Evolutionary conservation across 2,888 invertebrate species (phyloP), one percentile per base, ranked within the genome.

Genomic region (Tipula confusa): DNA sequence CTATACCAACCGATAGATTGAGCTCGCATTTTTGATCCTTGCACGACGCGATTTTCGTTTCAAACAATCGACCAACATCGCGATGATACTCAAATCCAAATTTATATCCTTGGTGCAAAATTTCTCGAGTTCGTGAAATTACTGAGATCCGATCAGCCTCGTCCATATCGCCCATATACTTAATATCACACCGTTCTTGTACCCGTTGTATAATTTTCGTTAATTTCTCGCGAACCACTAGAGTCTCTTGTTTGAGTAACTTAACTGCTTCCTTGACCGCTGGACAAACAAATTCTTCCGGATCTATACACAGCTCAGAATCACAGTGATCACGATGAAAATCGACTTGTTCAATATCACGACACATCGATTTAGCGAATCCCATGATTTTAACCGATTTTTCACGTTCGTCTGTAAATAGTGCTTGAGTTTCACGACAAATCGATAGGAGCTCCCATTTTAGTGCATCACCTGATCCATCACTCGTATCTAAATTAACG

Each of bases 21-120:
- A 87, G 88, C 38, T 89, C 88, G 84, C 88, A 89, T 1, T 87
- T 86, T 6, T 87, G 86, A 80, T 86, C 91, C 87, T 86, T 88
- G 9, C 88, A 88, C 9, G 86, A 86, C 87, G 89, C 88, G 4
- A 91, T 91, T 24, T 88, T 88, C 83, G 88, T 89, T 85, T 89
- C 89, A 84, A 92, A 91, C 82, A 92, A 87, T 0, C 92, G 89
- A 13, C 90, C 90, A 3, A 92, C 89, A 85, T 92, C 92, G 85
- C 91, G 91, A 86, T 92, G 91, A 83, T 89, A 89, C 86, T 98
- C 97, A 88, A 97, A 98, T 11, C 96, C 97, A 87, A 97, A 95
- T 88, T 95, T 94, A 89, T 94, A 98, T 83, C 95, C 95, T 88
- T 97, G 96, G 90, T 97, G 94, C 85, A 97, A 90, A 83, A 95